These are phyloP conservation scores for Enteromius thamalakanensis DNA, from an alignment of 2,797 vertebrate genomes.

Conservation along the genomic window DNA sequence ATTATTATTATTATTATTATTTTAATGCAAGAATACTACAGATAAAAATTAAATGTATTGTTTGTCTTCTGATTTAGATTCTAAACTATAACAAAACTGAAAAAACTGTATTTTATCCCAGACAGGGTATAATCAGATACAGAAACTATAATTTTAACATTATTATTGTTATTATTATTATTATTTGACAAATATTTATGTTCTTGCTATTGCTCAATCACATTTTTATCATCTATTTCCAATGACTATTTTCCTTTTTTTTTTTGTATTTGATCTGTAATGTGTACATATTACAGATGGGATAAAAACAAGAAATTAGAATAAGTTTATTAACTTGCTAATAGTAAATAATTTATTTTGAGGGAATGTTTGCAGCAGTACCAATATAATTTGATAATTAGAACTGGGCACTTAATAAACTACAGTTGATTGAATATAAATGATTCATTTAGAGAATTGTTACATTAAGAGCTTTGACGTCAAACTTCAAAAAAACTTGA, in stretches of 20 bases:
- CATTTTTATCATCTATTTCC: too few relatives aligned
- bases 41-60: neutral
- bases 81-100: neutral
- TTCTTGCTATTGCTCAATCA: too few relatives aligned
- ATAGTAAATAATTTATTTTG: neutral
- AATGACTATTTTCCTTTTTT: too few relatives aligned
- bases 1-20: too few relatives aligned
- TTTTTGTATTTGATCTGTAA: too few relatives aligned
- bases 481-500: constrained; percentile 36
- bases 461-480: neutral
- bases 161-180: too few relatives aligned
- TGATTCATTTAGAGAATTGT: neutral
- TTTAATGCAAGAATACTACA: neutral
- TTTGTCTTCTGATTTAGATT: neutral
- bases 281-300: too few relatives aligned
- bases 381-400: neutral
- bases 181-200: too few relatives aligned
- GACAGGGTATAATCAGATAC: neutral
- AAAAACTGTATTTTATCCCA: neutral
- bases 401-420: too few relatives aligned
- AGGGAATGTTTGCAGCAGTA: neutral
- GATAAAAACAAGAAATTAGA: too few relatives aligned
- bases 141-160: neutral
- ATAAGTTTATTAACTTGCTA: too few relatives aligned
- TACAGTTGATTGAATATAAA: neutral